Percentiles rank a stretch among this genome's conserved stretches.
Conservation (phyloP, 2,888 invertebrate genomes). For the Trichogramma evanescens region DNA sequence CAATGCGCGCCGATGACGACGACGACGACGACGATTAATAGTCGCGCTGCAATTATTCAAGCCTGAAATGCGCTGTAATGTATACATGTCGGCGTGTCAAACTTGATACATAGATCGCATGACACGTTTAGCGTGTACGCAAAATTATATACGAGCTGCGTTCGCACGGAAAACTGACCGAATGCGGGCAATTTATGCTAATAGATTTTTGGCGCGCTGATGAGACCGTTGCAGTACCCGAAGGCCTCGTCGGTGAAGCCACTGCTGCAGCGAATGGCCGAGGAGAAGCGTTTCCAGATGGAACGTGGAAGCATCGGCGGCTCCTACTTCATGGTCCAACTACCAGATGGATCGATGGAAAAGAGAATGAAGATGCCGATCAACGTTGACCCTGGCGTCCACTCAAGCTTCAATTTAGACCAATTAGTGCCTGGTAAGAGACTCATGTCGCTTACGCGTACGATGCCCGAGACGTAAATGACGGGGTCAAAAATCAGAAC, state of each 20-base stretch:
- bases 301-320: constrained; percentile 84
- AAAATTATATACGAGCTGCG: no score
- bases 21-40: no score
- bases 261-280: constrained; percentile 83
- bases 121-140: no score
- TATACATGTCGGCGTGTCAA: no score
- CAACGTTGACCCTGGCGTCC: constrained; percentile 89
- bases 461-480: no score
- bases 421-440: constrained; percentile 60
- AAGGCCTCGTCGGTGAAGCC: constrained; percentile 72
- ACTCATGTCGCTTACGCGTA: no score
- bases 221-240: constrained; percentile 73
- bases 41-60: no score
- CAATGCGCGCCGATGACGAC: no score
- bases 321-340: constrained; percentile 78
- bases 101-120: no score
- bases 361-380: constrained; percentile 82
- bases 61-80: no score
- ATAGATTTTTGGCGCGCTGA: constrained; percentile 68
- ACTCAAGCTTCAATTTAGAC: constrained; percentile 84
- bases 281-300: constrained; percentile 85
- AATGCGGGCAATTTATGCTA: not conserved
- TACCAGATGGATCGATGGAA: constrained; percentile 87
- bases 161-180: no score
- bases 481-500: no score